Evolutionary conservation across 2,888 invertebrate species (phyloP).

Genomic region (Anaspis maculata): DNA sequence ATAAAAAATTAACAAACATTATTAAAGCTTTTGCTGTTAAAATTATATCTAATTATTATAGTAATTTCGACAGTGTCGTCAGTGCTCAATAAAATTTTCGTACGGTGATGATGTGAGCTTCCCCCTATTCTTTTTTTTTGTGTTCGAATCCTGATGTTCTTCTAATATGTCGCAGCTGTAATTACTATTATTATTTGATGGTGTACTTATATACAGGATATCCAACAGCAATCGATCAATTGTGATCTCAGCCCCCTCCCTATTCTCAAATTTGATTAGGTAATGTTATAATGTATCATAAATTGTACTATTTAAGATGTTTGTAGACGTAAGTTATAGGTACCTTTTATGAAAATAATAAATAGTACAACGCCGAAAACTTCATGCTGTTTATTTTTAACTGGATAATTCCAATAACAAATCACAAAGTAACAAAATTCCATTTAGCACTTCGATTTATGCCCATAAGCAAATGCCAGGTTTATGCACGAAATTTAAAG

Average conservation of each 20-base stretch:
- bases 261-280: slow-evolving; percentile 7
- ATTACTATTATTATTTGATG: slow-evolving; percentile 19
- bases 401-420: too few relatives aligned
- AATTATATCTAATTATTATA: slow-evolving; percentile 1
- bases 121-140: slow-evolving; percentile 17
- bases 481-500: too few relatives aligned
- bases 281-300: slow-evolving; percentile 31
- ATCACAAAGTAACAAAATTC: too few relatives aligned
- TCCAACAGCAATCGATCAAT: slow-evolving; percentile 21
- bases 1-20: too few relatives aligned
- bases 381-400: background rate
- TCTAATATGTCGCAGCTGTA: too few relatives aligned
- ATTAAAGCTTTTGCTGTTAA: slow-evolving; percentile 2
- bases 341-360: slow-evolving; percentile 22
- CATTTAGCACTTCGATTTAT: too few relatives aligned
- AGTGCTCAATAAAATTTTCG: slow-evolving; percentile 19
- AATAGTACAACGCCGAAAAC: too few relatives aligned
- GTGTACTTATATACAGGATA: slow-evolving; percentile 23
- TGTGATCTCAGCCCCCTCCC: slow-evolving; percentile 32
- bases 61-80: slow-evolving; percentile 3
- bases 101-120: slow-evolving; percentile 25
- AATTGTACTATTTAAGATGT: slow-evolving; percentile 24
- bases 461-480: too few relatives aligned
- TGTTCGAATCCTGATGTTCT: too few relatives aligned
- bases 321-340: slow-evolving; percentile 20